Percentiles rank a stretch among this genome's conserved stretches.
These are phyloP conservation scores for Myiagra hebetior DNA, from an alignment of 2,113 vertebrate genomes.

Conservation along the genomic window DNA sequence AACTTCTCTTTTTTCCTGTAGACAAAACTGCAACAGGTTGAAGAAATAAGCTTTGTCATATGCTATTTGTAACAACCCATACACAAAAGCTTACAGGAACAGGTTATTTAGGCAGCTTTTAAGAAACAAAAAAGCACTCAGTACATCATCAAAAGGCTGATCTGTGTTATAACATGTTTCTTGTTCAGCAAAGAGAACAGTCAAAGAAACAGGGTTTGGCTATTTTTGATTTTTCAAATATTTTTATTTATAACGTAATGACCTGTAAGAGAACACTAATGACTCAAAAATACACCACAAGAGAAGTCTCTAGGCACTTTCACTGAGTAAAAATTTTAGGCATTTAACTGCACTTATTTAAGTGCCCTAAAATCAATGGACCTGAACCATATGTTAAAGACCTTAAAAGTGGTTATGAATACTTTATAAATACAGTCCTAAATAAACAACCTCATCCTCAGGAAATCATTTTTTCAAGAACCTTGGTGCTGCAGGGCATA, in stretches of 20 bases:
- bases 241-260: neutral
- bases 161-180: neutral
- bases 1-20: neutral
- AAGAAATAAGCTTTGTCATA: neutral
- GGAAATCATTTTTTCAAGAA: neutral
- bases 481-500: accelerated
- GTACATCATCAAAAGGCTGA: neutral
- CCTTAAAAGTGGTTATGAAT: neutral
- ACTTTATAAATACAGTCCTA: neutral
- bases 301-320: neutral
- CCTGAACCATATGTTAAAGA: neutral
- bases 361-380: neutral
- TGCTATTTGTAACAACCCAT: neutral
- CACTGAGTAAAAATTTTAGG: neutral
- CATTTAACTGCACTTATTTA: neutral
- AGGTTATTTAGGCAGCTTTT: neutral
- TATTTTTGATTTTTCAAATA: neutral
- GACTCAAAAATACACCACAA: neutral
- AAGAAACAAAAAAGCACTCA: neutral
- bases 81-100: neutral
- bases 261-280: neutral
- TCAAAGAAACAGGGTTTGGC: neutral
- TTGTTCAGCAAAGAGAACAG: neutral
- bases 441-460: neutral
- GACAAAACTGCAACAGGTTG: neutral